These are phyloP conservation scores for Drosophila fulvimacula DNA, from an alignment of 2,888 invertebrate genomes.

Conservation along the genomic window DNA sequence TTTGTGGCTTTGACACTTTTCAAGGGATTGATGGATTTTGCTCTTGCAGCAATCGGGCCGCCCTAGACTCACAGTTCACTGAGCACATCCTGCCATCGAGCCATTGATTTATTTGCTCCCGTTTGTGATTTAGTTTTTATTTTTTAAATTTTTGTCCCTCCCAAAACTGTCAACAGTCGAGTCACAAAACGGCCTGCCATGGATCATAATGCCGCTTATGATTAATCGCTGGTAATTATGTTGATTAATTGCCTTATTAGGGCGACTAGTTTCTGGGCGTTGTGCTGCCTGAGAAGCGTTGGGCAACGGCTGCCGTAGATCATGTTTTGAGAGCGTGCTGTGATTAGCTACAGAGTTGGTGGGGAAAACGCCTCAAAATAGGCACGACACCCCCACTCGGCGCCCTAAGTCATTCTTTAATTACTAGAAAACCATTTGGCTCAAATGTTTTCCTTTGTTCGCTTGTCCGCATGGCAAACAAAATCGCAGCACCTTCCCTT, in stretches of 20 bases:
- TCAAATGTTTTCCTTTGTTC: constrained; percentile 68
- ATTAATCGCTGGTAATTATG: constrained; percentile 80
- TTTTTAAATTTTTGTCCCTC: constrained; percentile 21
- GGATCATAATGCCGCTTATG: constrained; percentile 60
- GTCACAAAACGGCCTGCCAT: constrained; percentile 32
- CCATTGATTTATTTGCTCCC: constrained; percentile 68
- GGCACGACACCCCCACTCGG: constrained; percentile 6
- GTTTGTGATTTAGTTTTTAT: constrained; percentile 62
- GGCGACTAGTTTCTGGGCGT: constrained; percentile 43
- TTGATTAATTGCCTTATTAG: constrained; percentile 81
- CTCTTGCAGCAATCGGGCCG: constrained; percentile 15
- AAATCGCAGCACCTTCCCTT: constrained; percentile 17
- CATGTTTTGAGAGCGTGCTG: constrained; percentile 64
- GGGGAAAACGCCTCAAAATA: constrained; percentile 51
- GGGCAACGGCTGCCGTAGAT: constrained; percentile 54
- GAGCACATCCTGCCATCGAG: constrained; percentile 51
- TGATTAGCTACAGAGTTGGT: constrained; percentile 27
- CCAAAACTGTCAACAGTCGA: constrained; percentile 68
- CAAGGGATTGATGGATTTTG: constrained; percentile 67
- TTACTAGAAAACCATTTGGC: constrained; percentile 72
- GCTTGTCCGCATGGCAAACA: constrained; percentile 56
- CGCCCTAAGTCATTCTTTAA: constrained; percentile 57
- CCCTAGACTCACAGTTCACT: constrained; percentile 55
- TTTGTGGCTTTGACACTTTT: constrained; percentile 75
- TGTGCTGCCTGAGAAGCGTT: constrained; percentile 50